Conservation (phyloP, 2,888 invertebrate genomes). For the Orthonevra nobilis region DNA sequence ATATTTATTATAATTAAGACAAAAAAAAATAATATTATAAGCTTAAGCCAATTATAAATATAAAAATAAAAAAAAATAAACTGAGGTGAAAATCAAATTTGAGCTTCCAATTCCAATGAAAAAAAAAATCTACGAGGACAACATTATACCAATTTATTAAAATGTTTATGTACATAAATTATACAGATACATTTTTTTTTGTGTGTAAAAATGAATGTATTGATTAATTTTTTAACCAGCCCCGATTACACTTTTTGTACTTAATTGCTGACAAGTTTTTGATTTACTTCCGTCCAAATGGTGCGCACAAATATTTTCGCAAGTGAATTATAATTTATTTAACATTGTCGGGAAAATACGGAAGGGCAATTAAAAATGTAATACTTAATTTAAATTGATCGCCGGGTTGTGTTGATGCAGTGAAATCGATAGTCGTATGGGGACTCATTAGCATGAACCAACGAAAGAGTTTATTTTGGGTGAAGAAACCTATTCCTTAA, state of each 20-base stretch:
- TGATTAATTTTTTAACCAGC: constrained; percentile 10
- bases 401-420: too few species aligned
- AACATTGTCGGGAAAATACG: too few species aligned
- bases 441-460: neutral
- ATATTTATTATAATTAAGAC: constrained; percentile 7
- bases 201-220: neutral
- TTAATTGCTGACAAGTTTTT: constrained; percentile 9
- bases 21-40: constrained; percentile 35
- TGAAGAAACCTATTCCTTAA: too few species aligned
- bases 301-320: constrained; percentile 29
- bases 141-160: constrained; percentile 10
- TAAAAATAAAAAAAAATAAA: constrained; percentile 40
- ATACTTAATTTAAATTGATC: too few species aligned
- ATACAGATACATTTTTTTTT: constrained; percentile 30
- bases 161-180: constrained; percentile 43
- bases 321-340: constrained; percentile 15
- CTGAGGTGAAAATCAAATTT: constrained; percentile 67
- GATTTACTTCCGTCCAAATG: constrained; percentile 62
- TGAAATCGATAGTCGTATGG: constrained; percentile 27
- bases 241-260: constrained; percentile 4
- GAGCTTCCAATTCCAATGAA: constrained; percentile 60
- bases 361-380: neutral
- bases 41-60: constrained; percentile 44
- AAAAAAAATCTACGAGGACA: constrained; percentile 13
- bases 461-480: neutral